Base-by-base conservation (phyloP, 2,113 vertebrate species). In the Caranx melampygus region DNA sequence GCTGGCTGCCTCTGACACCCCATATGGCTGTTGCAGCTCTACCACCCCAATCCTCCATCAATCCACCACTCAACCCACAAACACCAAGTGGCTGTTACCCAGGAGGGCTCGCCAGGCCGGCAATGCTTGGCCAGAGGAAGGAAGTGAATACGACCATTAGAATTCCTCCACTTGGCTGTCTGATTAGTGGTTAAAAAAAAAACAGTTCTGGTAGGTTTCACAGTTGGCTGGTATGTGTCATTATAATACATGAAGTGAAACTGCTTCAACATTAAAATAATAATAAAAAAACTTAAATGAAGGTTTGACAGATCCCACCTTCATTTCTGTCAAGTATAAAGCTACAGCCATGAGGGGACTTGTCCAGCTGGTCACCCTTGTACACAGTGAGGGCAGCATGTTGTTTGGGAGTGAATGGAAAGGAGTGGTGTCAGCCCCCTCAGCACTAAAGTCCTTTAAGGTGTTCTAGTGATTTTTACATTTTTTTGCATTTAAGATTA, bases 61-160 rank as follows among this genome's bases (percentile, higher is more conserved):
- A 59, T 79, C 85, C 52, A 73, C 75, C 85, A 76, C 47, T 67
- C 73, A 79, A 67, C 87, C 86, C 82, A 83, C 87, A 78, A 75
- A 73, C 59, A 84, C 75, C 72, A 80, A 61, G 67, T 75, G 84
- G 86, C 75, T 0, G 14, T 65, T 61, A 64, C 63, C 75, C 80
- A 61, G 52, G 40, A 63, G 34, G 75, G 59, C 59, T 55, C 54
- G 73, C 69, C 76, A 82, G 60, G 61, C 62, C 18, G 8, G 37
- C 45, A 62, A 10, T 54, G 59, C 33, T 16, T 62, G 16, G 75
- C 72, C 64, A 42, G 58, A 73, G 60, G 70, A 57, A 63, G 82
- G 20, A 64, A 85, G 65, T 34, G 63, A 52, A 81, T 77, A 69
- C 12, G 54, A 20, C 79, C 70, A 79, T 62, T 83, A 82, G 73